A percentile compares a stretch with the other conserved stretches of the same genome.
Conservation (phyloP, 2,888 invertebrate genomes). For the Scrobipalpa atriplicella region DNA sequence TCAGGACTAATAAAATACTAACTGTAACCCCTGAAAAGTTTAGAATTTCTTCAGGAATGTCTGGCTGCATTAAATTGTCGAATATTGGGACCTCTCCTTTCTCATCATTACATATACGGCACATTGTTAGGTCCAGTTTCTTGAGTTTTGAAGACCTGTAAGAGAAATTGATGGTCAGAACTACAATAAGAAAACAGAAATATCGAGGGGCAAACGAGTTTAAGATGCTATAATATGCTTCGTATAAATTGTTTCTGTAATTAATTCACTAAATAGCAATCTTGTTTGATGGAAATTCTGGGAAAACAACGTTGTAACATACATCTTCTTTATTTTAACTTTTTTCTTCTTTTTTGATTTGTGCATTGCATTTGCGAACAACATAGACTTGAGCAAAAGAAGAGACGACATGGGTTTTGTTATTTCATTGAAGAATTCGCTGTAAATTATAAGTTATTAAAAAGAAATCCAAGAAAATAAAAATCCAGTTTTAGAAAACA, state of each 20-base stretch:
- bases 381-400: constrained; percentile 67
- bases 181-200: background rate
- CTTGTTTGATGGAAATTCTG: constrained; percentile 3
- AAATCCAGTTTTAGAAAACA: background rate
- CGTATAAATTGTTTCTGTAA: background rate
- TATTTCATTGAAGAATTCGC: background rate
- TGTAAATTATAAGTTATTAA: background rate
- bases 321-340: constrained; percentile 56
- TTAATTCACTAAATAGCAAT: background rate
- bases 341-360: constrained; percentile 63
- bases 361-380: constrained; percentile 64
- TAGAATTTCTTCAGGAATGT: constrained; percentile 67
- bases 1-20: constrained; percentile 46
- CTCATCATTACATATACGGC: constrained; percentile 65
- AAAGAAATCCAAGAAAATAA: background rate
- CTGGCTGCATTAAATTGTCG: constrained; percentile 58
- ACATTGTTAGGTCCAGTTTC: constrained; percentile 46
- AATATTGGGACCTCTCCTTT: constrained; percentile 69
- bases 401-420: constrained; percentile 60
- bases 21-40: constrained; percentile 68
- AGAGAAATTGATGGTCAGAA: constrained; percentile 24
- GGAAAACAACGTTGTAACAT: constrained; percentile 39
- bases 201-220: background rate
- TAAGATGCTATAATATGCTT: background rate
- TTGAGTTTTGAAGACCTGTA: constrained; percentile 45